Conservation (phyloP, 2,113 vertebrate species). For the Stigmatopora argus region DNA sequence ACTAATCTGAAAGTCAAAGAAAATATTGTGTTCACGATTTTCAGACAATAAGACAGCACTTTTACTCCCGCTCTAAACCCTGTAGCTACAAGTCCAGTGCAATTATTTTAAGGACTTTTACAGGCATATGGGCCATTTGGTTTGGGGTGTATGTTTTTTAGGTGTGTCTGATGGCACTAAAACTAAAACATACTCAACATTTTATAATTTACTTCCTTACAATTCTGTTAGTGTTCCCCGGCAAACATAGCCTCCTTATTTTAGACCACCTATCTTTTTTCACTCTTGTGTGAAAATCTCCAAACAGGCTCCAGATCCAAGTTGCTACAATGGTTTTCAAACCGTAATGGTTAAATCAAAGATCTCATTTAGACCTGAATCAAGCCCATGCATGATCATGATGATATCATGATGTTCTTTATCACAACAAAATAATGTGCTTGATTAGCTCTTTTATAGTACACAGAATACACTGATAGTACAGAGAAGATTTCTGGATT, state of each 20-base stretch:
- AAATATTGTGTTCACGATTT: background rate
- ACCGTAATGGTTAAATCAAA: background rate
- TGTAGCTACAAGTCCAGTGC: no score
- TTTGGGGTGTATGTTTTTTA: no score
- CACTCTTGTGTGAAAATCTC: slow-evolving; percentile 25
- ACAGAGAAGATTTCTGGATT: slow-evolving; percentile 43
- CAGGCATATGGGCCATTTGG: no score
- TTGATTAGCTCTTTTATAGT: background rate
- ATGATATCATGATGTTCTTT: slow-evolving; percentile 13
- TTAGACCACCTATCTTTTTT: slow-evolving; percentile 31
- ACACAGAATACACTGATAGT: slow-evolving; percentile 16
- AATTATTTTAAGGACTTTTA: no score
- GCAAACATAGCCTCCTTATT: slow-evolving; percentile 4
- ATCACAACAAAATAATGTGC: background rate
- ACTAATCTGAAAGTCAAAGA: background rate
- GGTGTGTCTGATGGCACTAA: no score
- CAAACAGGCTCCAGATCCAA: slow-evolving; percentile 48
- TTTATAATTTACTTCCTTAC: slow-evolving; percentile 4
- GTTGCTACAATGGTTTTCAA: background rate
- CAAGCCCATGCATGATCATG: background rate
- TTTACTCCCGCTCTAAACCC: no score
- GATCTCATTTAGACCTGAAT: background rate
- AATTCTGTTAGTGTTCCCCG: slow-evolving; percentile 19
- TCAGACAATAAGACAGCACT: no score
- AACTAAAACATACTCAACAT: background rate